Percentiles rank a stretch among this genome's conserved stretches.
phyloP scores from a whole-genome alignment of 2,888 invertebrate genomes.

The Syrphus vitripennis region DNA sequence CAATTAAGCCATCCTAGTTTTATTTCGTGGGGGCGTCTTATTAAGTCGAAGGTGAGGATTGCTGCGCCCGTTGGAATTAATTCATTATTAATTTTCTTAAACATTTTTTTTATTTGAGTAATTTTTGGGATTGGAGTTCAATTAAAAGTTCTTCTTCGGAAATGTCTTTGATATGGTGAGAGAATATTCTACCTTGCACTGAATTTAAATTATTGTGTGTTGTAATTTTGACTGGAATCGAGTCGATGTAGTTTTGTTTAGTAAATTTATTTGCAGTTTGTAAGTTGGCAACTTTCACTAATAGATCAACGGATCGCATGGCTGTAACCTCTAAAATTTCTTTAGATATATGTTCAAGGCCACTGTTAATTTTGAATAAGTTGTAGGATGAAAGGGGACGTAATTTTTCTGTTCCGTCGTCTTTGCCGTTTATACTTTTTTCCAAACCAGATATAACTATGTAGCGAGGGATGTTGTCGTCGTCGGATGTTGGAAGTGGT shows the following conservation, averaged over 20 bases:
- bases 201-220: too few species aligned
- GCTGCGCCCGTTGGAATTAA: not conserved
- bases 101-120: not conserved
- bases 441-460: not conserved
- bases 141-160: too few species aligned
- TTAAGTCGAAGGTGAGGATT: not conserved
- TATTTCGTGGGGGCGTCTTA: not conserved
- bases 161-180: too few species aligned
- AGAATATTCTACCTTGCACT: too few species aligned
- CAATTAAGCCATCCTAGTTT: not conserved
- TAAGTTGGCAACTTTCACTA: not conserved
- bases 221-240: too few species aligned
- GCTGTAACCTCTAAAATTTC: not conserved
- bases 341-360: not conserved
- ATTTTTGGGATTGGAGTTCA: too few species aligned
- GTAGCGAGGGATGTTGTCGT: not conserved
- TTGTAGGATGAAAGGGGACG: not conserved
- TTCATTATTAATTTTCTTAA: not conserved
- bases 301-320: not conserved
- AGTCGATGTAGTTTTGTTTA: too few species aligned
- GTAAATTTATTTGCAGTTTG: not conserved
- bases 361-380: not conserved
- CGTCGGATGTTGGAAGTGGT: not conserved
- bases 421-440: not conserved
- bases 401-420: not conserved